Evolutionary conservation across 2,113 vertebrate species (phyloP).

Genomic region (Carassius carassius): DNA sequence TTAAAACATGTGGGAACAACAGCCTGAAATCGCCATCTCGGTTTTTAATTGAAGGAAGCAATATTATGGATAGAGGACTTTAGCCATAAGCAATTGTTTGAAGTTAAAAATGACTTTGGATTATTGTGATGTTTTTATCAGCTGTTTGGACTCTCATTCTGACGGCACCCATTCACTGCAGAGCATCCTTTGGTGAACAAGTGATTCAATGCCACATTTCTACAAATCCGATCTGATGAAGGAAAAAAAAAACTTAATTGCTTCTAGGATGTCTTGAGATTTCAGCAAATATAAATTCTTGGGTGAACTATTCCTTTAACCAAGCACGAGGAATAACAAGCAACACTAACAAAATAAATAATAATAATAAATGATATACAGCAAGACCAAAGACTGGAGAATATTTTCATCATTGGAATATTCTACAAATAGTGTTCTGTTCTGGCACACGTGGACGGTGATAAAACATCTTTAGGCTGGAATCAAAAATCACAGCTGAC

Average conservation of each 20-base stretch:
- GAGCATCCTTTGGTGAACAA: no score
- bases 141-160: no score
- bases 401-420: slow-evolving; percentile 28
- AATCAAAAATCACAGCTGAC: slow-evolving; percentile 35
- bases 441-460: slow-evolving; percentile 11
- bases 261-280: neutral
- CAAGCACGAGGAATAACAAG: neutral
- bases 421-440: slow-evolving; percentile 13
- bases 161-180: no score
- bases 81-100: no score
- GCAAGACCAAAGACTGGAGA: slow-evolving; percentile 2
- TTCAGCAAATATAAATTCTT: neutral
- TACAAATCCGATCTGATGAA: neutral
- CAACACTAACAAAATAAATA: neutral
- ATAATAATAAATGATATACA: neutral
- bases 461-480: slow-evolving; percentile 17
- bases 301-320: neutral
- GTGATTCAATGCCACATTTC: neutral
- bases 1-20: no score
- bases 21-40: no score
- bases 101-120: no score
- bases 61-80: no score
- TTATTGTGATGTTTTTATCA: no score
- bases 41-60: no score
- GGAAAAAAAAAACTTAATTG: neutral